Percentiles rank a stretch among this genome's conserved stretches.
These are phyloP conservation scores for Micrastur ruficollis DNA, from an alignment of 2,797 vertebrate genomes.

Conservation along the genomic window DNA sequence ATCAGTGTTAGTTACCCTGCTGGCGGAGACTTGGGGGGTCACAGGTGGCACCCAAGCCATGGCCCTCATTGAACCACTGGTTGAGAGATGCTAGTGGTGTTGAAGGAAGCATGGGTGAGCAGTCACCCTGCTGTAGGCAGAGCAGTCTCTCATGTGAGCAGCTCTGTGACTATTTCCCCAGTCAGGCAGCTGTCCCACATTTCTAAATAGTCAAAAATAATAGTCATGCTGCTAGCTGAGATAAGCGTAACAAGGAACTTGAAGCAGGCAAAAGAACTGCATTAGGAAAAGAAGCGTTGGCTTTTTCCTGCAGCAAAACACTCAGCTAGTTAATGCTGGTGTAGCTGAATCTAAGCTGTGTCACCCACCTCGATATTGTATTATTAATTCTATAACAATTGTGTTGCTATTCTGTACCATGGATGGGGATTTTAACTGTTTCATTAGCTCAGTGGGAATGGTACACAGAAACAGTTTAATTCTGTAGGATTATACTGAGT, in stretches of 20 bases:
- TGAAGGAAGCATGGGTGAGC: background rate
- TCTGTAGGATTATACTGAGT: conserved; percentile 4
- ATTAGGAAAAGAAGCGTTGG: background rate
- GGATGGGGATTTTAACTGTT: conserved; percentile 11
- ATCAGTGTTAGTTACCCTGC: background rate
- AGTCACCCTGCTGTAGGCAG: background rate
- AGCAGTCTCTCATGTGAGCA: background rate
- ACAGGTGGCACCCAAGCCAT: background rate
- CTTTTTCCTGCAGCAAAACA: background rate
- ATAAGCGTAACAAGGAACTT: background rate
- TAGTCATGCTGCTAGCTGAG: background rate
- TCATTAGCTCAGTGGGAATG: conserved; percentile 17
- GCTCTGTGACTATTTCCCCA: background rate
- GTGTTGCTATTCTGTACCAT: background rate
- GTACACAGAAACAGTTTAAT: conserved; percentile 13
- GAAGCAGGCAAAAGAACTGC: background rate
- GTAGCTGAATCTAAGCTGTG: background rate
- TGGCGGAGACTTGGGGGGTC: background rate
- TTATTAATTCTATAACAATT: conserved; percentile 38
- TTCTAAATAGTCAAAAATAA: background rate
- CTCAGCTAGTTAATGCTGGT: background rate
- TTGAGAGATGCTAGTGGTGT: background rate
- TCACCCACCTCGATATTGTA: background rate
- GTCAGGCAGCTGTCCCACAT: background rate
- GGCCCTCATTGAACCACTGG: background rate